Base-by-base conservation (phyloP, 2,113 vertebrate species). In the Nerophis ophidion region DNA sequence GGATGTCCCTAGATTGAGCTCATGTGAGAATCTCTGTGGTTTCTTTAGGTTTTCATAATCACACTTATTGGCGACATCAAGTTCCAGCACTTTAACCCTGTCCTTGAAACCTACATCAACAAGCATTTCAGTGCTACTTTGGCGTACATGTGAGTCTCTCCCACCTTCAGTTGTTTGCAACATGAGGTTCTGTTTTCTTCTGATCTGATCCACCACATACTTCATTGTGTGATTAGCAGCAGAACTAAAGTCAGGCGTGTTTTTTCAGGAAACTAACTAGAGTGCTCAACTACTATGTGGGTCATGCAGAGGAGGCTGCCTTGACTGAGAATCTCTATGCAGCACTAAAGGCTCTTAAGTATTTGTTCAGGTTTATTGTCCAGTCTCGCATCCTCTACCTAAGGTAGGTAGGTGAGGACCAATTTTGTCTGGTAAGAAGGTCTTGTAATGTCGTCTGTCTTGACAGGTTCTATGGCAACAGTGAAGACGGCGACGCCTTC, bases 91-190 rank as follows among this genome's bases (percentile, higher is more conserved):
- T 98, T 98, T 81, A 97, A 98, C 57, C 81, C 96, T 0, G 96
- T 98, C 26, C 88, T 98, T 6, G 96, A 98, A 86, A 95, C 96
- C 0, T 98, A 98, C 50, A 96, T 98, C 60, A 92, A 89, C 82
- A 95, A 97, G 84, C 96, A 98, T 86, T 98, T 98, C 90, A 98
- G 96, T 16, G 95, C 95, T 36, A 97, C 96, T 8, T 75, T 98
- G 82, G 94, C 96, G 0, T 98, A 95, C 0, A 90, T 89, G 95
- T 98, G 81, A 94, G 95, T 81, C 49, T 59, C 13, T 5, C 50
- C 45, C 42, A 19, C 47, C 68, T 65, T 79, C 63, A 47, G 63
- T 60, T 26, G 26, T 35, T 60, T 64, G 57, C 53, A 35, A 52
- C 46, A 46, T 62, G 50, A 51, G 17, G 4, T 65, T 49, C 45